Evolutionary conservation across 2,113 vertebrate genomes (phyloP).

Genomic region (Pipa parva): DNA sequence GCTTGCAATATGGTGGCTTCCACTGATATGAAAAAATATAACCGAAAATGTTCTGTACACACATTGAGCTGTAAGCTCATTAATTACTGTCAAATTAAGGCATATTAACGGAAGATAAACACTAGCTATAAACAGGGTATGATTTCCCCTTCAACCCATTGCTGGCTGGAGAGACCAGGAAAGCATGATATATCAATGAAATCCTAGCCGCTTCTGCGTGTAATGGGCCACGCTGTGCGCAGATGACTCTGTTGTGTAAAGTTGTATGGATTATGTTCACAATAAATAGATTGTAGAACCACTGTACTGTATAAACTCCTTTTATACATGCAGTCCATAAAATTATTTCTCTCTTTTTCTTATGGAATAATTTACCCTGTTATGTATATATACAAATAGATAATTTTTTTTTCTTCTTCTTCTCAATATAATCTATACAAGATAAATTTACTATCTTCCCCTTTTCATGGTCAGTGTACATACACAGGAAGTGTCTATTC

Average conservation of each 20-base stretch:
- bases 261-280: slow-evolving; percentile 99
- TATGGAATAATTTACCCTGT: slow-evolving; percentile 99
- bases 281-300: slow-evolving; percentile 99
- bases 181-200: slow-evolving; percentile 28
- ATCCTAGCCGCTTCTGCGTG: slow-evolving; percentile 8
- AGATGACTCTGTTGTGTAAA: slow-evolving; percentile 93
- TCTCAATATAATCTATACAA: slow-evolving; percentile 98
- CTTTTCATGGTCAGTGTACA: slow-evolving; percentile 99
- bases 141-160: slow-evolving; percentile 20
- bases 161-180: slow-evolving; percentile 14
- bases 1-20: too few species aligned
- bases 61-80: background rate
- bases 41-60: too few species aligned
- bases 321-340: slow-evolving; percentile 99
- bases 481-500: slow-evolving; percentile 99
- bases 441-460: slow-evolving; percentile 97
- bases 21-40: too few species aligned
- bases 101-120: background rate
- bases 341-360: slow-evolving; percentile 90
- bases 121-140: background rate
- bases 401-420: too few species aligned
- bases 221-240: slow-evolving; percentile 79
- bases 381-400: slow-evolving; percentile 99
- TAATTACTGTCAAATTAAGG: background rate
- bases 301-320: slow-evolving; percentile 99